Conservation (phyloP, 2,797 vertebrate genomes). For the Eulemur albifrons region DNA sequence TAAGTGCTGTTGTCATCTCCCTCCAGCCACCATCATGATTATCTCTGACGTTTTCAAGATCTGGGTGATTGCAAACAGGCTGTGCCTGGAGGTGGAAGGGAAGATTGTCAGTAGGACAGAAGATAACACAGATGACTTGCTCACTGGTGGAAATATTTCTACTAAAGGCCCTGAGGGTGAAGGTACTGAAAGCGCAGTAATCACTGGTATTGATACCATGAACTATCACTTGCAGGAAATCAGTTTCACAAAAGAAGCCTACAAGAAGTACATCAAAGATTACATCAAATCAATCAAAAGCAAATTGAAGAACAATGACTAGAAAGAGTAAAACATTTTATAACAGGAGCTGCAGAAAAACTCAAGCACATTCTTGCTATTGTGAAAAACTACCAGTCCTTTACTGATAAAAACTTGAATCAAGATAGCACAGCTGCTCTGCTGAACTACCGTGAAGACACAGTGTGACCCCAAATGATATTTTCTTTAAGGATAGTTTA, state of each 20-base stretch:
- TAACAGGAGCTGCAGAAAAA: constrained; percentile 51
- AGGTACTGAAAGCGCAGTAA: neutral
- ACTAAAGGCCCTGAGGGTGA: neutral
- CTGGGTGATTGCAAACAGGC: neutral
- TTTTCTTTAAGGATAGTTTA: constrained; percentile 93
- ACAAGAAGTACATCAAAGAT: neutral
- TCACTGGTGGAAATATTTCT: neutral
- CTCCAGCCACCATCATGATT: neutral
- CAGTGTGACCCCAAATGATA: constrained; percentile 86
- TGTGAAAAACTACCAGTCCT: constrained; percentile 89
- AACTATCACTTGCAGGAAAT: neutral
- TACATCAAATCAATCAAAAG: constrained; percentile 76
- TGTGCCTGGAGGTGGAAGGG: neutral
- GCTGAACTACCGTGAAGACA: constrained; percentile 90
- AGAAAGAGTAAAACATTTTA: constrained; percentile 83
- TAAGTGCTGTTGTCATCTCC: neutral
- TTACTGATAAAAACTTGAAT: constrained; percentile 87
- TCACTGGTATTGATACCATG: neutral
- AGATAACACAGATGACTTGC: neutral
- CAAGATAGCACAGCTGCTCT: constrained; percentile 88
- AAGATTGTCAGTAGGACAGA: neutral
- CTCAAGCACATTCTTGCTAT: constrained; percentile 22
- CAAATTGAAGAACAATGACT: constrained; percentile 73
- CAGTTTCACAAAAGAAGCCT: neutral
- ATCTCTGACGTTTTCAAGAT: neutral